These are phyloP conservation scores for Temnothorax nylanderi DNA, from an alignment of 1,140 invertebrate genomes.

Conservation along the genomic window DNA sequence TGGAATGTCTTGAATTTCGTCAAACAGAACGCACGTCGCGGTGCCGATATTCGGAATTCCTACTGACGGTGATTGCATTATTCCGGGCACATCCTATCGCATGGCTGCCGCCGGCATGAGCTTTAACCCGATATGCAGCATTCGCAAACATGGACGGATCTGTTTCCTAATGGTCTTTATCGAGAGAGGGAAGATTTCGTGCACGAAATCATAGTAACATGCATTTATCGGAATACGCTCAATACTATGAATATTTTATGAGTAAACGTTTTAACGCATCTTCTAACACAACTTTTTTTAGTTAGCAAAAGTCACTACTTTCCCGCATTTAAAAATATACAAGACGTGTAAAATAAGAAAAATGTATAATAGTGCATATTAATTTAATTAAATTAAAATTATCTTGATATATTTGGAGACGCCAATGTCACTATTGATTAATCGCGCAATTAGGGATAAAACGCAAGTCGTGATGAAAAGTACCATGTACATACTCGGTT, in stretches of 20 bases:
- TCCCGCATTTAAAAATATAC: neutral
- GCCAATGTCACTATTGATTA: slow-evolving; percentile 30
- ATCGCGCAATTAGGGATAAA: slow-evolving; percentile 44
- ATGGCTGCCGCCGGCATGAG: slow-evolving; percentile 20
- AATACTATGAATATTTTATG: neutral
- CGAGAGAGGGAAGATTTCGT: neutral
- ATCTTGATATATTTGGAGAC: neutral
- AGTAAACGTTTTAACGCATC: neutral
- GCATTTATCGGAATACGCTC: no score
- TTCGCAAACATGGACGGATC: slow-evolving; percentile 28
- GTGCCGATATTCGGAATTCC: slow-evolving; percentile 65
- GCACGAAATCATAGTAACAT: neutral
- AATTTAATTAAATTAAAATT: slow-evolving; percentile 14
- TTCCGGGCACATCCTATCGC: slow-evolving; percentile 58
- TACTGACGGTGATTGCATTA: slow-evolving; percentile 66
- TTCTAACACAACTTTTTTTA: neutral
- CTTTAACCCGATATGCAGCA: slow-evolving; percentile 58
- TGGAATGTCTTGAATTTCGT: slow-evolving; percentile 68
- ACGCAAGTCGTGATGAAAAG: slow-evolving; percentile 28
- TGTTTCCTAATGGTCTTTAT: slow-evolving; percentile 13
- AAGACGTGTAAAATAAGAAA: neutral
- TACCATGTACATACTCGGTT: neutral
- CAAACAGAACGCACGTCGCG: slow-evolving; percentile 40
- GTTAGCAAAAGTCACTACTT: neutral
- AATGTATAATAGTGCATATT: neutral